Conservation (phyloP, 2,888 invertebrate genomes). For the Drosophila ezoana region DNA sequence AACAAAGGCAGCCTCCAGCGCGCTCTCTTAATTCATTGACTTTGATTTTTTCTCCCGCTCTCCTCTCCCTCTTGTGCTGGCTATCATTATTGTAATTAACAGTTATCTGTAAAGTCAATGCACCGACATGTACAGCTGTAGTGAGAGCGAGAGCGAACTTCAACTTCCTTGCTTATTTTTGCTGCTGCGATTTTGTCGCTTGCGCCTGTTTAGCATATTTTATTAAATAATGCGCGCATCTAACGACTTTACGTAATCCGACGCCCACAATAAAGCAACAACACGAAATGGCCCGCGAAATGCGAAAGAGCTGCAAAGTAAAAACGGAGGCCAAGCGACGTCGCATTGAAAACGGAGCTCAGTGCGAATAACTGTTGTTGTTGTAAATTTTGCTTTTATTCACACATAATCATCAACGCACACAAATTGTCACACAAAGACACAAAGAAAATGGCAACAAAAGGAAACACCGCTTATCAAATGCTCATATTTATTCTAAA, state of each 20-base stretch:
- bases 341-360: constrained; percentile 41
- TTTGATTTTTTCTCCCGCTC: constrained; percentile 2
- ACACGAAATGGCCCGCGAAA: constrained; percentile 37
- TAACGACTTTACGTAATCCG: constrained; percentile 68
- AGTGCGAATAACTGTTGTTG: constrained; percentile 32
- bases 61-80: constrained; percentile 2
- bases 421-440: constrained; percentile 41
- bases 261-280: constrained; percentile 18
- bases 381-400: constrained; percentile 56
- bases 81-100: constrained; percentile 49
- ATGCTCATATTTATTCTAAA: constrained; percentile 30
- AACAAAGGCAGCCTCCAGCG: constrained; percentile 6
- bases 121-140: constrained; percentile 50
- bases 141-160: constrained; percentile 1
- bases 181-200: constrained; percentile 39
- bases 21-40: constrained; percentile 6
- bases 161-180: constrained; percentile 36
- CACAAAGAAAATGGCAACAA: constrained; percentile 12
- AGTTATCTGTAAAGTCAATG: constrained; percentile 68
- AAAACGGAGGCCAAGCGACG: constrained; percentile 40
- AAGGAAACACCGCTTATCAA: constrained; percentile 18
- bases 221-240: constrained; percentile 65
- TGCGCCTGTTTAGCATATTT: constrained; percentile 67
- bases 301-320: constrained; percentile 32
- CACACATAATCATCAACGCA: constrained; percentile 48